Evolutionary conservation across 2,797 vertebrate species (phyloP).

Genomic region (Darevskia mixta): DNA sequence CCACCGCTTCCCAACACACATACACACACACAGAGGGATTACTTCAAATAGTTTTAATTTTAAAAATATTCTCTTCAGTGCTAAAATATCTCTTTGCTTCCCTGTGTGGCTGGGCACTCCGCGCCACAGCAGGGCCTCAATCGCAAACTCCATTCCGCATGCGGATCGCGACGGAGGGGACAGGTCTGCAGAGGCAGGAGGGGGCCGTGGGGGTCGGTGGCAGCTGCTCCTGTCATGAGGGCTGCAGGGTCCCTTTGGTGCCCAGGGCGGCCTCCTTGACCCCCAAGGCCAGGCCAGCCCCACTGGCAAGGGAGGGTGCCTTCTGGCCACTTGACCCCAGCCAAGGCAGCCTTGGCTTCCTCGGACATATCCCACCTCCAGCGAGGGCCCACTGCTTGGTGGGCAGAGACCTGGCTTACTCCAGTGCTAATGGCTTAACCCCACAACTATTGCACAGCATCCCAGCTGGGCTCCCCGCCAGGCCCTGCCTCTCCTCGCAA

Average conservation of each 20-base stretch:
- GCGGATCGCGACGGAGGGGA: slow-evolving; percentile 70
- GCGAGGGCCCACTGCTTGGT: too few species aligned
- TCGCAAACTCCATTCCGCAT: slow-evolving; percentile 75
- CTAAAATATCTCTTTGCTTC: slow-evolving; percentile 84
- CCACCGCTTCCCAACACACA: too few species aligned
- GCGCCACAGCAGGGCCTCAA: slow-evolving; percentile 72
- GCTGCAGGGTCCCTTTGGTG: slow-evolving; percentile 22
- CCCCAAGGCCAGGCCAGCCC: not conserved
- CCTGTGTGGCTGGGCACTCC: slow-evolving; percentile 62
- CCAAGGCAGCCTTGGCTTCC: not conserved
- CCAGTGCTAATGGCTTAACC: slow-evolving; percentile 65
- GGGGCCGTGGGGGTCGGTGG: slow-evolving; percentile 9
- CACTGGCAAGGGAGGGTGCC: not conserved
- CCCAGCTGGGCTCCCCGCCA: slow-evolving; percentile 44
- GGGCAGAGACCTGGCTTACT: not conserved
- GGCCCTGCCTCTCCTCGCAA: not conserved
- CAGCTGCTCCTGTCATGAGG: not conserved
- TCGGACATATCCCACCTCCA: not conserved
- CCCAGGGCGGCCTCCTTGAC: slow-evolving; percentile 7
- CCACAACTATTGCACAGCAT: slow-evolving; percentile 70
- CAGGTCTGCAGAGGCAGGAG: slow-evolving; percentile 45
- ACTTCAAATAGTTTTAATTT: slow-evolving; percentile 84
- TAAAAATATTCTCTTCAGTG: slow-evolving; percentile 85
- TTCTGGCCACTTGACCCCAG: not conserved
- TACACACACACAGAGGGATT: slow-evolving; percentile 42